Evolutionary conservation across 2,113 vertebrate genomes (phyloP).

Genomic region (Fukomys damarensis): DNA sequence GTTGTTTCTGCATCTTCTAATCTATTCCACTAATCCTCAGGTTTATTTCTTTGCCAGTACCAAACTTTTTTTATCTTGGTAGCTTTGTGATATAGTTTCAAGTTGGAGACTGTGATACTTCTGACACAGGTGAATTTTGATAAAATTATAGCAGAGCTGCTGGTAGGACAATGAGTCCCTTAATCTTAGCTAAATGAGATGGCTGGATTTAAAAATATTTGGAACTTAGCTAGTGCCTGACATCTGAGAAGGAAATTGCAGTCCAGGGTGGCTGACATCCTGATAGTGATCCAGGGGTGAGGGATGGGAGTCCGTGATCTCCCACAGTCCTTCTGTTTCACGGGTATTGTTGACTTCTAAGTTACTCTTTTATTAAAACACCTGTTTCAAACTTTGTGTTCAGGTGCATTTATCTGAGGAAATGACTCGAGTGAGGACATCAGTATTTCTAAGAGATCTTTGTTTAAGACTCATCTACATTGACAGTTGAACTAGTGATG

Average conservation of each 20-base stretch:
- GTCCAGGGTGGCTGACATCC: neutral
- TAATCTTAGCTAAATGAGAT: conserved; percentile 25
- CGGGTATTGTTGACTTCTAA: neutral
- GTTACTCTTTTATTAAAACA: neutral
- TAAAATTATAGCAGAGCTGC: conserved; percentile 13
- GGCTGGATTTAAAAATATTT: conserved; percentile 42
- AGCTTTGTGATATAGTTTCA: no score
- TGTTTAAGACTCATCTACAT: conserved; percentile 37
- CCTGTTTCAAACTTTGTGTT: neutral
- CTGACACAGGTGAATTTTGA: conserved; percentile 52
- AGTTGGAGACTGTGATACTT: no score
- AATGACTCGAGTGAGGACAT: neutral
- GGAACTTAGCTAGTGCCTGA: neutral
- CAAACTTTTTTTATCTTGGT: no score
- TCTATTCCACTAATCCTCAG: no score
- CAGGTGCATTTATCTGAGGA: neutral
- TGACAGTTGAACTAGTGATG: conserved; percentile 43
- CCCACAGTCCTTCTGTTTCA: neutral
- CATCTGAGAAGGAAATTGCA: neutral
- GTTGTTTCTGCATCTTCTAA: no score
- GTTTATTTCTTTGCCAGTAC: no score
- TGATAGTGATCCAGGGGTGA: neutral
- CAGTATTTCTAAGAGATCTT: conserved; percentile 9
- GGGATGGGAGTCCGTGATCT: neutral
- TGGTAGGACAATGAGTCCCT: neutral